Base-by-base conservation (phyloP, 1,140 invertebrate genomes). In the Cherax destructor region DNA sequence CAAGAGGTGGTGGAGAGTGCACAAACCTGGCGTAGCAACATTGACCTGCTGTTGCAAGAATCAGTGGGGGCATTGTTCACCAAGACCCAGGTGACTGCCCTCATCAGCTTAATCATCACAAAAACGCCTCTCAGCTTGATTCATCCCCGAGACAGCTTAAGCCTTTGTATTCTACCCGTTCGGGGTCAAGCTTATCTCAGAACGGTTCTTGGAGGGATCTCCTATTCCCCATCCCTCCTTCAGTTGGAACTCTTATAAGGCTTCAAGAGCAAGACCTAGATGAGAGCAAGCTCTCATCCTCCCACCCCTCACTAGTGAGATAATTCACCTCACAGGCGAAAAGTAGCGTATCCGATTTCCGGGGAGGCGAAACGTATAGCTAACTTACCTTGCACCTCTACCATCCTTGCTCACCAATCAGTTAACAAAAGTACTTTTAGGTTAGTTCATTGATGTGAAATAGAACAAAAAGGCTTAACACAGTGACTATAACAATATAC, bases 11-110 rank as follows among this genome's bases (percentile, higher is more conserved):
- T 74, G 5, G 1, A 5, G 5, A 30, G 24, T 24, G 69, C 18
- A 13, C 5, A 11, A 6, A 30, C 11, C 11, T 74, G 69, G 24
- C 69, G 5, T 6, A n/a, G 61, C 61, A 65, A 65, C 10, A 65
- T 65, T 65, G 16, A 77, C 59, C 83, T n/a, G 81, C 76, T 81
- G 88, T 78, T 77, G 83, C 81, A 79, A 72, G 81, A 76, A 90
- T 90, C 81, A 83, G 74, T 49, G 56, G 69, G 50, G 69, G n/a
- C 56, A 90, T 90, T 90, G 88, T 90, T 21, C 74, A 61, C 52
- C 88, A 84, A 41, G 88, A 85, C 88, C 59, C 88, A 84, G 81
- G n/a, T 65, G 83, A 85, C 81, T 78, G 76, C 81, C 74, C 50
- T 69, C 69, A 72, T 86, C 85, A 86, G 74, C 50, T 78, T 86